Evolutionary conservation across 2,113 vertebrate species (phyloP), one percentile per base, ranked within the genome.

Genomic region (Corythaeola cristata): DNA sequence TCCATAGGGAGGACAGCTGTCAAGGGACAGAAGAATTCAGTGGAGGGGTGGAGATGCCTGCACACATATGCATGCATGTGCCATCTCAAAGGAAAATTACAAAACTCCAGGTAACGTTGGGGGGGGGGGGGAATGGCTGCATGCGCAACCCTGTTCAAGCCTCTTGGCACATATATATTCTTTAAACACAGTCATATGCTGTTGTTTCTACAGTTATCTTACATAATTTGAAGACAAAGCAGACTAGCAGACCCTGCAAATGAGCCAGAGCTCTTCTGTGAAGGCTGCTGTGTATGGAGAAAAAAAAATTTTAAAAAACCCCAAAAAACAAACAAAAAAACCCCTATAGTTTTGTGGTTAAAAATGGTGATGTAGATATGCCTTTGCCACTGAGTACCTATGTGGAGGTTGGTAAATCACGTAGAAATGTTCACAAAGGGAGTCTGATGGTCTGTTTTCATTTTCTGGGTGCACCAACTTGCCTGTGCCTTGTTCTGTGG

Each of bases 371-470:
- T 16, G 58, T 23, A 26, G 27, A 5, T 32, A 64, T 44, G 27
- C 13, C 21, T 45, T 23, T 58, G 35, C 24, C 13, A 5, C 8
- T 0, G 19, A 22, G 8, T 11, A 66, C 55, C 24, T 19, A 2
- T 1, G 17, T 3, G 4, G 32, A n/a, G 11, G 18, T 21, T 12
- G 3, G 3, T 8, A 17, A 64, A 3, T 53, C 37, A 17, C 37
- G 53, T 14, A 8, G 32, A 50, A 63, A 21, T 10, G 13, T 13
- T 81, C 24, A 10, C 1, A 6, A 27, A 50, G 14, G 4, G 11
- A 6, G 12, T 9, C 35, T 27, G 59, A 8, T 3, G 0, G 1
- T n/a, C 8, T 6, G 2, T 45, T 49, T 67, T 41, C 28, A 10
- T 37, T 33, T n/a, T 45, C 9, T 64, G 71, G 26, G 9, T 6